Evolutionary conservation across 2,113 vertebrate genomes (phyloP).

Genomic region (Pituophis catenifer): DNA sequence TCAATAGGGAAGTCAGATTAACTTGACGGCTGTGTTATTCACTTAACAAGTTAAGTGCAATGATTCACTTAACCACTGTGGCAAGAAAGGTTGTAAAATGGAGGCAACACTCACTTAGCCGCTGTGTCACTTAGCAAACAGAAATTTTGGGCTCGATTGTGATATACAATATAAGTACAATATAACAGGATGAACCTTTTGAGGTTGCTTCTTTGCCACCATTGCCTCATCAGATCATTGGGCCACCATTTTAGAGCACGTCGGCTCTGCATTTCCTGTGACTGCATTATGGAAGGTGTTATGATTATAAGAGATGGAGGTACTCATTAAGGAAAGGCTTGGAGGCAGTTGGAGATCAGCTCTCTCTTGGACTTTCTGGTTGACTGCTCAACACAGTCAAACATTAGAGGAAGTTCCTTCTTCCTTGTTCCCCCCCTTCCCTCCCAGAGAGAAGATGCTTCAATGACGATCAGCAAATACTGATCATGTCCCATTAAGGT

Average conservation of each 20-base stretch:
- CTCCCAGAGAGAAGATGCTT: neutral
- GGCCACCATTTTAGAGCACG: neutral
- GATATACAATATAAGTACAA: conserved; percentile 42
- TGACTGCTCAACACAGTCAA: neutral
- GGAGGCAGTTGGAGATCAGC: neutral
- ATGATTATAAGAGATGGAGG: neutral
- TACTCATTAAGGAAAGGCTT: neutral
- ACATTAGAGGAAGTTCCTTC: neutral
- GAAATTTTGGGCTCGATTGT: no score
- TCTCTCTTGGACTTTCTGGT: neutral
- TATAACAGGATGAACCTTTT: conserved; percentile 60
- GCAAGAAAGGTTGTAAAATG: no score
- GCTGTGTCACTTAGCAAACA: no score
- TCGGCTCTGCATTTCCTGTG: neutral
- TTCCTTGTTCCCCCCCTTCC: neutral
- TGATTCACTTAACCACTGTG: no score
- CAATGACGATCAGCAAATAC: neutral
- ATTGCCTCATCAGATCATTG: conserved; percentile 52
- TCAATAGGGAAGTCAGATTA: no score
- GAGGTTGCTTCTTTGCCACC: conserved; percentile 39
- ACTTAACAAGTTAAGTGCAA: no score
- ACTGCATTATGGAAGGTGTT: neutral
- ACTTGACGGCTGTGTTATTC: no score
- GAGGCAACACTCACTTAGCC: no score
- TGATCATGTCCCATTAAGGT: neutral